Conservation (phyloP, 1,140 invertebrate species). For the Drosophila athabasca region DNA sequence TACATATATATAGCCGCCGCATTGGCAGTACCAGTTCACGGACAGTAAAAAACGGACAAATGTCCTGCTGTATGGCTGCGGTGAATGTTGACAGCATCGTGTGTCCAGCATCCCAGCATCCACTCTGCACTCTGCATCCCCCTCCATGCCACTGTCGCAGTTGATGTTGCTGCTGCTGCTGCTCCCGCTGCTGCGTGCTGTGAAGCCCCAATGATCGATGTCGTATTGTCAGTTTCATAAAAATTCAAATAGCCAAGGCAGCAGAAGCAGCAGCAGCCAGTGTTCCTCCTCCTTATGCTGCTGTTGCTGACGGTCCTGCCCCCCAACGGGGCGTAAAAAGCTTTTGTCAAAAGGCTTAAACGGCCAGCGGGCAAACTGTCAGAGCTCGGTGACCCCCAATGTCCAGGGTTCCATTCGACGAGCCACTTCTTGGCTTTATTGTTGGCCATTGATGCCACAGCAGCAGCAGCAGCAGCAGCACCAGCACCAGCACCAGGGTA, state of each 20-base stretch:
- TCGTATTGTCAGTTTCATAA: constrained; percentile 82
- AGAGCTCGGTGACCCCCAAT: constrained; percentile 58
- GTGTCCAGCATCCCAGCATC: constrained; percentile 24
- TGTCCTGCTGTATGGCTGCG: constrained; percentile 64
- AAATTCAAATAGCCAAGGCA: constrained; percentile 66
- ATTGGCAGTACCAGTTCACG: neutral
- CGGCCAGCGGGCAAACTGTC: constrained; percentile 52
- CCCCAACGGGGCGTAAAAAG: constrained; percentile 73
- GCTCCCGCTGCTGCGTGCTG: constrained; percentile 45
- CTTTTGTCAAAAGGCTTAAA: constrained; percentile 82
- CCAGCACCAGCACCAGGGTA: neutral
- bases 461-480: constrained; percentile 32
- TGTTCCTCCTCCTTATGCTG: constrained; percentile 21
- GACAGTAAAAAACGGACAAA: constrained; percentile 44
- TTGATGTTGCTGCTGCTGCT: neutral
- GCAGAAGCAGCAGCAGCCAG: too few species aligned
- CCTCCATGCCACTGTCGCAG: too few species aligned
- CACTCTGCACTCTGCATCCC: too few species aligned
- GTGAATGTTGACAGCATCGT: constrained; percentile 73
- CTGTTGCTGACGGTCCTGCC: constrained; percentile 7
- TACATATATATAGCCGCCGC: too few species aligned
- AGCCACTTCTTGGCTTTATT: constrained; percentile 73
- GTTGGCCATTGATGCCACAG: constrained; percentile 68
- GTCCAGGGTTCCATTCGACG: constrained; percentile 24
- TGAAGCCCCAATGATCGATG: constrained; percentile 81